phyloP scores from a whole-genome alignment of 2,113 vertebrate species.

The Platichthys flesus region DNA sequence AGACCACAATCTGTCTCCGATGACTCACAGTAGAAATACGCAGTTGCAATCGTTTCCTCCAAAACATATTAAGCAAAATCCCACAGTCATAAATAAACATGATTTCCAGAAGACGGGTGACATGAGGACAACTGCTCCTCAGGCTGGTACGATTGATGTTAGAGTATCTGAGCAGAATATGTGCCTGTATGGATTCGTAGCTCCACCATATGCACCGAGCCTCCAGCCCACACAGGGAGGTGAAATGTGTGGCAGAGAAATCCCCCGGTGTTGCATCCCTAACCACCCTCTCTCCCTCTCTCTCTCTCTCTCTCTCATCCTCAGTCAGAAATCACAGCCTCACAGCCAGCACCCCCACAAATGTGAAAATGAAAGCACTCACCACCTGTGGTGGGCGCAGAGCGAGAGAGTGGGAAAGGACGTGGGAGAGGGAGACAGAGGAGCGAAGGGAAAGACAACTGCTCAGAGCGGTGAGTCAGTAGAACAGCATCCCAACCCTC shows the following conservation, averaged over 20 bases:
- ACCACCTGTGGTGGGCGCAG: constrained; percentile 69
- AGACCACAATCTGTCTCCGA: too few relatives aligned
- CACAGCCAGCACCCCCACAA: constrained; percentile 71
- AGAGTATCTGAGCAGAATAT: constrained; percentile 23
- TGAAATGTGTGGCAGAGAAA: constrained; percentile 27
- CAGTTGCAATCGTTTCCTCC: not conserved
- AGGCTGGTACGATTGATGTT: not conserved
- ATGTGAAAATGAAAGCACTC: constrained; percentile 79
- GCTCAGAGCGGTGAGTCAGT: constrained; percentile 47
- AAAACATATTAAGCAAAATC: not conserved
- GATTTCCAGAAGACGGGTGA: not conserved
- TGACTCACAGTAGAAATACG: not conserved
- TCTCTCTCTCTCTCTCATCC: constrained; percentile 32
- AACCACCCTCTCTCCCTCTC: not conserved
- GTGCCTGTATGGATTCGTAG: constrained; percentile 11
- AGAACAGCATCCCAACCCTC: constrained; percentile 30
- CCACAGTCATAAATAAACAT: not conserved
- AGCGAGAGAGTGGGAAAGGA: constrained; percentile 55
- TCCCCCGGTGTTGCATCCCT: constrained; percentile 40
- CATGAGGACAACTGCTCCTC: constrained; percentile 4
- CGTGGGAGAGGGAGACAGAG: constrained; percentile 45
- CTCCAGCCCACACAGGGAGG: constrained; percentile 37
- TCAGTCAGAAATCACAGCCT: constrained; percentile 72
- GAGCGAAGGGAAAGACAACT: constrained; percentile 42
- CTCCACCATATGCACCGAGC: constrained; percentile 45